phyloP scores from a whole-genome alignment of 2,113 vertebrate genomes.

The Nyctibius bracteatus region DNA sequence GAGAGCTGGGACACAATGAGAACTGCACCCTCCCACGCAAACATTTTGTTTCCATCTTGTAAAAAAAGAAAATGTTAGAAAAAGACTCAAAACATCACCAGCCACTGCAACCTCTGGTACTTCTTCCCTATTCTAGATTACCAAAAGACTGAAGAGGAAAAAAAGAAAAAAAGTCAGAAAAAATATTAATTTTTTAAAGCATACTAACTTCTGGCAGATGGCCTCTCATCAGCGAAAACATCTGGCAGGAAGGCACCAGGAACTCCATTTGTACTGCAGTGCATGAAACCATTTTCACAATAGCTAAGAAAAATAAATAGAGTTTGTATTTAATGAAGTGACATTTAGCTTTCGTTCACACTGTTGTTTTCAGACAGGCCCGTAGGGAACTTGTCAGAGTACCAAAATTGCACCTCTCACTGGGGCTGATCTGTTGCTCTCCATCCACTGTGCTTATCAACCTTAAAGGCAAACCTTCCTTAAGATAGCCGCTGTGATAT shows the following conservation, averaged over 20 bases:
- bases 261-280: slow-evolving; percentile 69
- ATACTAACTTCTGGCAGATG: slow-evolving; percentile 77
- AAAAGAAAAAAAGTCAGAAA: neutral
- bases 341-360: neutral
- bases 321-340: neutral
- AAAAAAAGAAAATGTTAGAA: neutral
- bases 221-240: slow-evolving; percentile 47
- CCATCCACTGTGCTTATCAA: neutral
- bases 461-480: neutral
- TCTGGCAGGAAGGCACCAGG: slow-evolving; percentile 67
- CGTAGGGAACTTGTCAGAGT: neutral
- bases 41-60: neutral
- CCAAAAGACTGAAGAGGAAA: neutral
- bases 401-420: neutral
- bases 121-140: neutral
- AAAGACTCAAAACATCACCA: neutral
- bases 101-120: neutral
- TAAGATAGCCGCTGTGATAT: neutral
- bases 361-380: neutral
- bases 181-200: neutral
- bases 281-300: slow-evolving; percentile 85
- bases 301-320: slow-evolving; percentile 70
- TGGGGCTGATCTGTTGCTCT: neutral
- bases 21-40: neutral
- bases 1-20: neutral